phyloP scores from a whole-genome alignment of 2,797 vertebrate genomes.

The Melanotaenia maccullochi region DNA sequence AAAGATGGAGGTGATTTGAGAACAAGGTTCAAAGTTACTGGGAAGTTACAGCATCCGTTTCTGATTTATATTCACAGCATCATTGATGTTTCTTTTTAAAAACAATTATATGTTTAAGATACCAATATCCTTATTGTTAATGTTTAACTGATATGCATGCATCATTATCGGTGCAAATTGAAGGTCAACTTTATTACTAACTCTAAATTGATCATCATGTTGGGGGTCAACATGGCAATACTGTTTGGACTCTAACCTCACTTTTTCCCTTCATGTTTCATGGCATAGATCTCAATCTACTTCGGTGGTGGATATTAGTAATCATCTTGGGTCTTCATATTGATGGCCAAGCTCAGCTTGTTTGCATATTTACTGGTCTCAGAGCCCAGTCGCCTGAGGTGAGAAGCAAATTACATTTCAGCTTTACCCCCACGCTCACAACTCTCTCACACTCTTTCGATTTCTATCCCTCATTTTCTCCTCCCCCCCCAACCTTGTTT shows the following conservation, averaged over 20 bases:
- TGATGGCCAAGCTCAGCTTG: slow-evolving; percentile 83
- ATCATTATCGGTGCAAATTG: slow-evolving; percentile 39
- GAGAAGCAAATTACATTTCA: slow-evolving; percentile 87
- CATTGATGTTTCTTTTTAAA: slow-evolving; percentile 14
- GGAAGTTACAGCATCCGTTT: slow-evolving; percentile 52
- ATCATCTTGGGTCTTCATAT: slow-evolving; percentile 84
- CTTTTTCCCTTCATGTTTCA: slow-evolving; percentile 50
- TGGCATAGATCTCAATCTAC: slow-evolving; percentile 74
- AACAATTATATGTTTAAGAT: slow-evolving; percentile 8
- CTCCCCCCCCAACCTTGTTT: slow-evolving; percentile 68
- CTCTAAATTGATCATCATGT: slow-evolving; percentile 41
- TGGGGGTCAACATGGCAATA: slow-evolving; percentile 42
- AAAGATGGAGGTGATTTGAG: slow-evolving; percentile 37
- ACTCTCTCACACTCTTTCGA: slow-evolving; percentile 76
- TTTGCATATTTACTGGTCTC: slow-evolving; percentile 86
- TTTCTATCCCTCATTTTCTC: slow-evolving; percentile 72
- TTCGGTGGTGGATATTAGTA: slow-evolving; percentile 83
- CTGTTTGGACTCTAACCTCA: slow-evolving; percentile 63
- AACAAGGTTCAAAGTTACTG: slow-evolving; percentile 56
- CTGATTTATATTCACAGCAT: slow-evolving; percentile 10
- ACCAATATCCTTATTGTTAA: slow-evolving; percentile 11
- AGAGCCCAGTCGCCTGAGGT: slow-evolving; percentile 84
- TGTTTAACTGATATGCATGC: slow-evolving; percentile 44
- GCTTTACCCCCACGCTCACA: slow-evolving; percentile 79
- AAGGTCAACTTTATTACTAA: slow-evolving; percentile 63